Evolutionary conservation across 2,113 vertebrate genomes (phyloP), one percentile per base, ranked within the genome.

Genomic region (Semicossyphus pulcher): DNA sequence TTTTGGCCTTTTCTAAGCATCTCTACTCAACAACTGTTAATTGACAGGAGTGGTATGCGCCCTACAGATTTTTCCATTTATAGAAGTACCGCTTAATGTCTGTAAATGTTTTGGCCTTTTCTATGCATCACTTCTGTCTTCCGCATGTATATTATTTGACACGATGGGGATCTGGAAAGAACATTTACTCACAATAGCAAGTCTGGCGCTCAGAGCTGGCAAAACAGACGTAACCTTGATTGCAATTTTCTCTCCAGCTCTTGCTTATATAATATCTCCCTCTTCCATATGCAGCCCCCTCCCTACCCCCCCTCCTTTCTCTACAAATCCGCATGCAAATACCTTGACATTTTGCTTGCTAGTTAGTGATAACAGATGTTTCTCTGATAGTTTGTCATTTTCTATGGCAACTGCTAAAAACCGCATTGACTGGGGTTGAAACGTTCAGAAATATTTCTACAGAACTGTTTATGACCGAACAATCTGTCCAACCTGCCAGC

Each of bases 41-140:
- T 48, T 63, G 60, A 68, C 18, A 41, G 36, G 44, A 41, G 69
- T 3, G 3, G 20, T 32, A 15, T 63, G 52, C 31, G 5, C 25
- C 29, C 42, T 29, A 29, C 31, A 42, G 16, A 36, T 2, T 20
- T 11, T 54, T 36, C 25, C 16, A 47, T 64, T 72, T 12, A 47
- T 18, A 51, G 16, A 29, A 58, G 18, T 9, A 37, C 65, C 61
- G n/a, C 51, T 36, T 29, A 39, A 69, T 77, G 29, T 32, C 21
- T 60, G 28, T 42, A 56, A 78, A 76, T 61, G 21, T 15, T 67
- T 51, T 63, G 68, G 20, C 66, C 58, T 73, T 80, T 85, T 75
- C 48, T 52, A 59, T 25, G 41, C 47, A 26, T 70, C 29, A 8
- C 7, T 45, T 67, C 18, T 26, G 20, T 49, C 28, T 51, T 18